Evolutionary conservation across 2,888 invertebrate genomes (phyloP).

Genomic region (Lamellibrachia columna): DNA sequence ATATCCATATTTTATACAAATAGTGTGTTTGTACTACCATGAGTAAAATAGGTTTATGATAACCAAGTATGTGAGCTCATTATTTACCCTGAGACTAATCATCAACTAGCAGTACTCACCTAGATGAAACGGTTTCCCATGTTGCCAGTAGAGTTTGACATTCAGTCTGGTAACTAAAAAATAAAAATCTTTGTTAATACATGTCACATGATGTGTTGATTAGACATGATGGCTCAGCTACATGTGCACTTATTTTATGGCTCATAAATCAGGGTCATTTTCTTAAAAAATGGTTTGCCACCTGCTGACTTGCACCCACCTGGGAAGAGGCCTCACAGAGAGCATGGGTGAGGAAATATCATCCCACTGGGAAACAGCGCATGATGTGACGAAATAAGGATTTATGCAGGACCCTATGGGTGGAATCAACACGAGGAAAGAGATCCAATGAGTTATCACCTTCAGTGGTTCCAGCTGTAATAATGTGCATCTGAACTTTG

Average conservation of each 20-base stretch:
- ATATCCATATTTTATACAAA: conserved; percentile 40
- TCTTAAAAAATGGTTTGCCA: background rate
- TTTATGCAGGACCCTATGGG: background rate
- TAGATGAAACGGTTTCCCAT: conserved; percentile 42
- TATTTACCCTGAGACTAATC: no score
- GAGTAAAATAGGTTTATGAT: background rate
- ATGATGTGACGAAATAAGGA: background rate
- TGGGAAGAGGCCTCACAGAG: background rate
- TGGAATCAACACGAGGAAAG: background rate
- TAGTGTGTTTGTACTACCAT: conserved; percentile 35
- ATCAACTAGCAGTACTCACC: conserved; percentile 33
- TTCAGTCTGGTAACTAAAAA: conserved; percentile 47
- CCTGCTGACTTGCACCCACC: background rate
- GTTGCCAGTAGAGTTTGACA: conserved; percentile 40
- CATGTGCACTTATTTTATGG: background rate
- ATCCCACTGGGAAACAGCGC: background rate
- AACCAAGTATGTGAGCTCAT: no score
- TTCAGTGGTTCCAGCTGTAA: background rate
- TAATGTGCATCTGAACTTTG: no score
- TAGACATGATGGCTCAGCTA: no score
- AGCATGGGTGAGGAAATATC: background rate
- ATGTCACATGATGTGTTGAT: background rate
- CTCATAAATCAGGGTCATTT: background rate
- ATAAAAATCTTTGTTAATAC: background rate
- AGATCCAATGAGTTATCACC: background rate